Percentiles rank a stretch among this genome's conserved stretches.
Conservation (phyloP, 2,113 vertebrate genomes). For the Syngnathus floridae region DNA sequence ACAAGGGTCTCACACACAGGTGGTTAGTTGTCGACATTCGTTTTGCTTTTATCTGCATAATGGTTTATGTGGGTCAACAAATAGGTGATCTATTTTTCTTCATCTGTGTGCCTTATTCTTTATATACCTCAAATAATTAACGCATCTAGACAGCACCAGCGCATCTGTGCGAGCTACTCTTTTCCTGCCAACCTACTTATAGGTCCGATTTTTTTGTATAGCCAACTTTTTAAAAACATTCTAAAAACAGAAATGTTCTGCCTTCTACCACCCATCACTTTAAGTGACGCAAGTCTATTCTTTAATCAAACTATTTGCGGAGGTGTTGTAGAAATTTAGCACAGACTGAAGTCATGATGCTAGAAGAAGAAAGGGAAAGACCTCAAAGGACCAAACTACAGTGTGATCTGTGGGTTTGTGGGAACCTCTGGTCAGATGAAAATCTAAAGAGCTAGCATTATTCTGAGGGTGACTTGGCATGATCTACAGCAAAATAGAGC, state of each 20-base stretch:
- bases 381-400: slow-evolving; percentile 3
- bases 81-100: slow-evolving; percentile 68
- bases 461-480: slow-evolving; percentile 10
- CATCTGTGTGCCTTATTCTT: slow-evolving; percentile 62
- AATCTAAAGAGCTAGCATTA: slow-evolving; percentile 6
- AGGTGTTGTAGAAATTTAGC: slow-evolving; percentile 30
- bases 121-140: slow-evolving; percentile 70
- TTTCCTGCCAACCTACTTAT: slow-evolving; percentile 67
- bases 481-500: slow-evolving; percentile 12
- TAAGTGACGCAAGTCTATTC: not conserved
- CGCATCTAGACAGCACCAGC: slow-evolving; percentile 42
- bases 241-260: slow-evolving; percentile 20
- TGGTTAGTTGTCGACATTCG: slow-evolving; percentile 28
- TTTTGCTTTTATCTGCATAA: slow-evolving; percentile 61
- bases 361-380: slow-evolving; percentile 12
- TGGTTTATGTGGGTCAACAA: slow-evolving; percentile 69
- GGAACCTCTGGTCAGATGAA: slow-evolving; percentile 24
- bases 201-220: slow-evolving; percentile 40
- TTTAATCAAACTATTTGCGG: not conserved
- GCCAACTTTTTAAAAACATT: slow-evolving; percentile 16
- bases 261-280: slow-evolving; percentile 4
- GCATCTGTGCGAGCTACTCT: slow-evolving; percentile 41
- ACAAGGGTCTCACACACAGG: slow-evolving; percentile 2
- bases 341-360: slow-evolving; percentile 23
- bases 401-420: slow-evolving; percentile 14